Evolutionary conservation across 1,140 invertebrate species (phyloP).

Genomic region (Bombus ignitus): DNA sequence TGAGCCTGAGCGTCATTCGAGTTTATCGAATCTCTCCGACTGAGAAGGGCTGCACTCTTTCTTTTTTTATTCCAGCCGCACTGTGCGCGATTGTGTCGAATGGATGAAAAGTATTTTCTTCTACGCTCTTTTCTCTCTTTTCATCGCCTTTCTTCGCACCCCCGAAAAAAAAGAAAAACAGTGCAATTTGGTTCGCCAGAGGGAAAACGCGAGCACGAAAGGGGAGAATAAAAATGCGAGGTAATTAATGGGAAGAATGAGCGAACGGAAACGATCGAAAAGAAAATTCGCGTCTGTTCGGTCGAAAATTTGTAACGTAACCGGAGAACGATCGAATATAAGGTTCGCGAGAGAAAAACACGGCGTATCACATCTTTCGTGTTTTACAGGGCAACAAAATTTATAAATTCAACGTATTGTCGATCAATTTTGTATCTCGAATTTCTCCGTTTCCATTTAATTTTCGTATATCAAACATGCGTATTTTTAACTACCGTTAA

Average conservation of each 20-base stretch:
- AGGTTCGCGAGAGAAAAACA: too few species aligned
- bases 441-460: neutral
- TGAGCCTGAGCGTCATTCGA: constrained; percentile 49
- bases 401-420: neutral
- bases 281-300: neutral
- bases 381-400: neutral
- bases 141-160: neutral
- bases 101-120: constrained; percentile 31
- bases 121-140: neutral
- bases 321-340: neutral
- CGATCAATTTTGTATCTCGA: neutral
- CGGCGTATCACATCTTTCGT: neutral
- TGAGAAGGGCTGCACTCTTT: neutral
- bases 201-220: neutral
- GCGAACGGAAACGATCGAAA: neutral
- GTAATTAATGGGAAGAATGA: constrained; percentile 37
- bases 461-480: too few species aligned
- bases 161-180: neutral
- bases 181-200: constrained; percentile 23
- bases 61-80: neutral
- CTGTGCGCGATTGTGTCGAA: constrained; percentile 28
- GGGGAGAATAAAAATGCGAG: neutral
- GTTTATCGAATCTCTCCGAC: constrained; percentile 38
- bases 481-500: too few species aligned
- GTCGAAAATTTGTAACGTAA: neutral